These are phyloP conservation scores for Amphipoea lucens DNA, from an alignment of 2,888 invertebrate genomes.

Conservation along the genomic window DNA sequence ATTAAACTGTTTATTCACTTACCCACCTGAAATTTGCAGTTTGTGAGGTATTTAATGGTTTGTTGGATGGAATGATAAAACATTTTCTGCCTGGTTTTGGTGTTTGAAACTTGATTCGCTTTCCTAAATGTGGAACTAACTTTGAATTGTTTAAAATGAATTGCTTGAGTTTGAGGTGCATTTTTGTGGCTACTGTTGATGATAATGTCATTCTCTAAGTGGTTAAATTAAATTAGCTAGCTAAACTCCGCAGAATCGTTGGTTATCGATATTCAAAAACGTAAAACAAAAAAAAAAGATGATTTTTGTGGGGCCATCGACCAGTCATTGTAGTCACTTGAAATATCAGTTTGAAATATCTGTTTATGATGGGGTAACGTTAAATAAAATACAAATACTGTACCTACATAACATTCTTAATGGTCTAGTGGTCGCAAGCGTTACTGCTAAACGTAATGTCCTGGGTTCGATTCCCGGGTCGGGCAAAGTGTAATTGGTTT, in stretches of 20 bases:
- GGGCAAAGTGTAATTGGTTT: neutral
- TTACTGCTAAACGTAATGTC: neutral
- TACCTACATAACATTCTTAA: neutral
- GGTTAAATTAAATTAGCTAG: too few species aligned
- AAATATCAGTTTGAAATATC: too few species aligned
- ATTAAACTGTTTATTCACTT: slow-evolving; percentile 28
- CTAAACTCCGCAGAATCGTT: too few species aligned
- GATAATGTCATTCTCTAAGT: neutral
- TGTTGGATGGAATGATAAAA: slow-evolving; percentile 5
- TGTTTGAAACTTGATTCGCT: neutral
- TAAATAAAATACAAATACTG: neutral
- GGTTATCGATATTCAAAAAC: too few species aligned
- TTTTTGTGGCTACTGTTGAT: neutral
- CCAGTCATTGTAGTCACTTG: too few species aligned
- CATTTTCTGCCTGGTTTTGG: neutral
- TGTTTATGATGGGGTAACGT: too few species aligned
- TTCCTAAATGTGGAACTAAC: neutral
- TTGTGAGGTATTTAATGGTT: slow-evolving; percentile 5
- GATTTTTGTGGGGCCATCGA: too few species aligned
- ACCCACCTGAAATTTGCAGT: slow-evolving; percentile 8
- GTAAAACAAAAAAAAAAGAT: too few species aligned
- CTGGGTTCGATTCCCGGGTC: neutral
- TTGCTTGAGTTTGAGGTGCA: neutral
- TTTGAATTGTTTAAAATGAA: neutral
- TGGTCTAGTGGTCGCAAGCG: neutral